phyloP scores from a whole-genome alignment of 1,140 invertebrate genomes.

The Panulirus ornatus region DNA sequence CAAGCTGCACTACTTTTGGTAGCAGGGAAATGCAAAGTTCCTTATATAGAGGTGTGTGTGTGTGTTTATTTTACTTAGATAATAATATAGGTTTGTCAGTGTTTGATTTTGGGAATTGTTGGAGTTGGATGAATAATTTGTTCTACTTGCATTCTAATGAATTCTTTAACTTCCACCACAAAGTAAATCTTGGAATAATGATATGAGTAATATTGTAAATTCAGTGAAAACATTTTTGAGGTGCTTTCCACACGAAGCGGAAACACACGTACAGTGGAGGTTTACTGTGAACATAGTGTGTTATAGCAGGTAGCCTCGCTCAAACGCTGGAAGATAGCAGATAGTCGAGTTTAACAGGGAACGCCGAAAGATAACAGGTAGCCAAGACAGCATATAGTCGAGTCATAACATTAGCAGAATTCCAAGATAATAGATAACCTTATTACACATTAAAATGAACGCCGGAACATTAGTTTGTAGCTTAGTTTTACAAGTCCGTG shows the following conservation, averaged over 20 bases:
- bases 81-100: background rate
- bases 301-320: background rate
- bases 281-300: background rate
- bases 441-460: too few species aligned
- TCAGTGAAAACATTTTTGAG: background rate
- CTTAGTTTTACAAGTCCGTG: too few species aligned
- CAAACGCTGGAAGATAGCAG: too few species aligned
- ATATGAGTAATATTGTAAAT: background rate
- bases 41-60: conserved; percentile 16
- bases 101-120: background rate
- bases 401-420: too few species aligned
- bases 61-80: conserved; percentile 8
- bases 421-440: too few species aligned
- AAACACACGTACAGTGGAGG: background rate
- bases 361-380: too few species aligned
- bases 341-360: too few species aligned
- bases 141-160: background rate
- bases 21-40: background rate
- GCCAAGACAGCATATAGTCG: too few species aligned
- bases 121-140: background rate
- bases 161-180: background rate
- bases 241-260: background rate
- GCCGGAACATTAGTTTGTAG: too few species aligned
- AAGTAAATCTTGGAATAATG: background rate
- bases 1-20: too few species aligned